Evolutionary conservation across 2,797 vertebrate genomes (phyloP).

Genomic region (Australoheros facetus): DNA sequence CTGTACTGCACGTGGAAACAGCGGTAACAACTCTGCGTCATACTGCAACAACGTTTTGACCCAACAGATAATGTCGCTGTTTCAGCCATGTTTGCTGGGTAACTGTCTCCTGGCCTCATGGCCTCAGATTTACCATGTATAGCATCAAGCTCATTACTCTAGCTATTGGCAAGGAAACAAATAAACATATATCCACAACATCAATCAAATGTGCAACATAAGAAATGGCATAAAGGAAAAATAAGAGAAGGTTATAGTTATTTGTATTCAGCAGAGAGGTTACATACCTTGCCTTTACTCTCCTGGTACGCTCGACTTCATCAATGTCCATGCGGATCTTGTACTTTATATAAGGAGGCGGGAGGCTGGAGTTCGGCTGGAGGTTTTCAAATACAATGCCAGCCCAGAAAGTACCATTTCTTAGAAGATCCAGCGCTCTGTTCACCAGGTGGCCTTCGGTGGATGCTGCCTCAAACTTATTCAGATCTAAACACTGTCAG

Average conservation of each 20-base stretch:
- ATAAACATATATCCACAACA: not conserved
- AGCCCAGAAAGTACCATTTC: constrained; percentile 91
- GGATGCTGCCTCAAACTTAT: constrained; percentile 89
- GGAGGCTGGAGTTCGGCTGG: constrained; percentile 62
- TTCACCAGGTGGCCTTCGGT: constrained; percentile 85
- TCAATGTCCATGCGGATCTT: constrained; percentile 98
- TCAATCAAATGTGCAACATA: not conserved
- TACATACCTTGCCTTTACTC: constrained; percentile 86
- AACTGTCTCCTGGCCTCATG: not conserved
- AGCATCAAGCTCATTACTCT: not conserved
- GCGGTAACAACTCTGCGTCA: not conserved
- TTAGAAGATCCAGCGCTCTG: constrained; percentile 86
- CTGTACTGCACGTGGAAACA: not conserved
- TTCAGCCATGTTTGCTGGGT: not conserved
- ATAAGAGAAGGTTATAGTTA: not conserved
- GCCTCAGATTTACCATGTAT: not conserved
- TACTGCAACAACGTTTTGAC: not conserved
- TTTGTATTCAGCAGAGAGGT: not conserved
- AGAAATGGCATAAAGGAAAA: not conserved
- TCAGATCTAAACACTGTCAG: constrained; percentile 91
- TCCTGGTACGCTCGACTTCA: constrained; percentile 88
- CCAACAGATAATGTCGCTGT: not conserved
- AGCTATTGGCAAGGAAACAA: not conserved
- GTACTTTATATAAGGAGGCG: constrained; percentile 89
- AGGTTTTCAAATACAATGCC: constrained; percentile 89